These are phyloP conservation scores for Bathynomus jamesi DNA, from an alignment of 1,140 invertebrate species.

Conservation along the genomic window DNA sequence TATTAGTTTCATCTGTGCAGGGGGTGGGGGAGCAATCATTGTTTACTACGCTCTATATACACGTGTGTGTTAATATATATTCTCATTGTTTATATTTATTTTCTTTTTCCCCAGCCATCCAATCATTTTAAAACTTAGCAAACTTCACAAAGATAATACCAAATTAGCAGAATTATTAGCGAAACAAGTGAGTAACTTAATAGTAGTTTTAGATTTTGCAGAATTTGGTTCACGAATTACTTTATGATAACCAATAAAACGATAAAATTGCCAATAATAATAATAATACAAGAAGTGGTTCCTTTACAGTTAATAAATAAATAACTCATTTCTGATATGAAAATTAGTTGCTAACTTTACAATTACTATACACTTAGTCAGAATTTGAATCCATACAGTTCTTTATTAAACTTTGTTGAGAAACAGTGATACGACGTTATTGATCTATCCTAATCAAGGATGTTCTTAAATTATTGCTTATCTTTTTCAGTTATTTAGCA, in stretches of 20 bases:
- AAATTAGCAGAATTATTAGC: constrained; percentile 74
- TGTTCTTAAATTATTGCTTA: too few species aligned
- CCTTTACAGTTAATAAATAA: too few species aligned
- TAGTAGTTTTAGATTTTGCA: too few species aligned
- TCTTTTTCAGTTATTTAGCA: constrained; percentile 76
- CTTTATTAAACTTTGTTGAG: background rate
- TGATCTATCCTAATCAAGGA: too few species aligned
- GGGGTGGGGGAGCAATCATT: background rate
- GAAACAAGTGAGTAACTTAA: constrained; percentile 53
- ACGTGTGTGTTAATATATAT: background rate
- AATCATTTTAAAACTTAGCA: constrained; percentile 79
- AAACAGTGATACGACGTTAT: too few species aligned
- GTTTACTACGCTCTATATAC: background rate
- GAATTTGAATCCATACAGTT: background rate
- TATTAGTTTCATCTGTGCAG: too few species aligned
- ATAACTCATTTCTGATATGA: background rate
- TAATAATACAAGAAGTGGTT: too few species aligned
- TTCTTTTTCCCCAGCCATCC: constrained; percentile 57
- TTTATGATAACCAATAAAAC: too few species aligned
- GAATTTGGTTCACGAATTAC: too few species aligned
- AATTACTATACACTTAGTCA: background rate
- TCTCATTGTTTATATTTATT: background rate
- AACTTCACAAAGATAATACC: constrained; percentile 62
- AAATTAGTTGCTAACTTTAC: background rate
- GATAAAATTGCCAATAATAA: too few species aligned